phyloP scores from a whole-genome alignment of 2,113 vertebrate genomes.

The Taxidea taxus region DNA sequence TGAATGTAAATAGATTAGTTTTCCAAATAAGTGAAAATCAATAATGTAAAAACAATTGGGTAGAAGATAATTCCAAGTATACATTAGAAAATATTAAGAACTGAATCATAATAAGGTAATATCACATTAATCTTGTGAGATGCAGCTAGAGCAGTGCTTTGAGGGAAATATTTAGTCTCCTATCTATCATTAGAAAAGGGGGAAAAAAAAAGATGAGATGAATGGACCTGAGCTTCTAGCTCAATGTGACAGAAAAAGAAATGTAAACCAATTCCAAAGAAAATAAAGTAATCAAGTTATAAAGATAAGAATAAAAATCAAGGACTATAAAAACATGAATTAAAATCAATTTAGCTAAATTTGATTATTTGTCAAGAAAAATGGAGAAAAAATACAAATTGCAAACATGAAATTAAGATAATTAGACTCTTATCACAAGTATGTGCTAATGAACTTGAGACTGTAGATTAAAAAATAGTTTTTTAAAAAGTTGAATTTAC shows the following conservation, averaged over 20 bases:
- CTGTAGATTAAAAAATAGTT: background rate
- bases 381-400: background rate
- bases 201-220: background rate
- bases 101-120: background rate
- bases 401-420: background rate
- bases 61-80: background rate
- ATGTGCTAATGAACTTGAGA: background rate
- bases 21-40: background rate
- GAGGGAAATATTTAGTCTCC: background rate
- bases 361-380: background rate
- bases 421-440: background rate
- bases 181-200: background rate
- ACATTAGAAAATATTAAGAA: background rate
- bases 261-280: background rate
- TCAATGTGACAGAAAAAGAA: background rate
- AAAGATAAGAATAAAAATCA: background rate
- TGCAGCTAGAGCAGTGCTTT: background rate
- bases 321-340: background rate
- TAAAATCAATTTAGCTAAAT: background rate
- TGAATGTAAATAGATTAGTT: background rate
- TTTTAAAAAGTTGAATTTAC: background rate
- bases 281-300: background rate
- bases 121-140: background rate
- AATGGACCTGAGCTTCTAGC: background rate
- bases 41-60: background rate